Percentiles rank a stretch among this genome's conserved stretches.
Conservation (phyloP, 2,113 vertebrate genomes). For the Aplodontia rufa region DNA sequence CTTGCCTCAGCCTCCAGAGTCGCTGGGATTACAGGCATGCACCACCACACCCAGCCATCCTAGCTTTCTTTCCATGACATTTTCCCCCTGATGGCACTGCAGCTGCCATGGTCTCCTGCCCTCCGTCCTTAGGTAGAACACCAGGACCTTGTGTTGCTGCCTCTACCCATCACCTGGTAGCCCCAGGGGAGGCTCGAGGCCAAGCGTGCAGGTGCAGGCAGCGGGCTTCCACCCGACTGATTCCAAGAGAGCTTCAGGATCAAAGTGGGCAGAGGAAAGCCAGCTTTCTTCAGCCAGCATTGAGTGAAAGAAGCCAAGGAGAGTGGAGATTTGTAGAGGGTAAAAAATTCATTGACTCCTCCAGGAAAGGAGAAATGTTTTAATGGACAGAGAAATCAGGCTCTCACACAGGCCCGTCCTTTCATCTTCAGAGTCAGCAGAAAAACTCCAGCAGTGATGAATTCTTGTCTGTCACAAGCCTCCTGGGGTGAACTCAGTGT, state of each 20-base stretch:
- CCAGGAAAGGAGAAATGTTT: not conserved
- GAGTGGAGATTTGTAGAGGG: not conserved
- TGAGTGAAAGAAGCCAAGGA: not conserved
- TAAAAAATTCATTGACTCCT: not conserved
- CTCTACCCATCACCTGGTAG: not conserved
- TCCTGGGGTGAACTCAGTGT: not conserved
- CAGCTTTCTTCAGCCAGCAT: not conserved
- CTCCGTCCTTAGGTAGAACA: not conserved
- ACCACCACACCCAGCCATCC: too few species aligned
- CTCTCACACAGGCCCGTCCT: not conserved
- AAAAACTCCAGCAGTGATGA: not conserved
- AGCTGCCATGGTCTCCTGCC: not conserved
- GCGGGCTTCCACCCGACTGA: not conserved
- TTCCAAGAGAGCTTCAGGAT: not conserved
- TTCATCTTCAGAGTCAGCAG: not conserved
- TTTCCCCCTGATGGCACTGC: not conserved
- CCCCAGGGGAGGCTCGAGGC: not conserved
- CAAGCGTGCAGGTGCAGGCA: rapidly evolving
- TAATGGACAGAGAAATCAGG: not conserved
- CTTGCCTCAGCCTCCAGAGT: too few species aligned
- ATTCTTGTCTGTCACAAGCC: not conserved
- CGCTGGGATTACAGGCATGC: too few species aligned
- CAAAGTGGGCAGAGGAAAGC: not conserved
- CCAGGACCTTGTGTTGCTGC: not conserved
- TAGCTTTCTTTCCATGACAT: not conserved